Conservation (phyloP, 2,888 invertebrate species). For the Rhagophthalmus giganteus region DNA sequence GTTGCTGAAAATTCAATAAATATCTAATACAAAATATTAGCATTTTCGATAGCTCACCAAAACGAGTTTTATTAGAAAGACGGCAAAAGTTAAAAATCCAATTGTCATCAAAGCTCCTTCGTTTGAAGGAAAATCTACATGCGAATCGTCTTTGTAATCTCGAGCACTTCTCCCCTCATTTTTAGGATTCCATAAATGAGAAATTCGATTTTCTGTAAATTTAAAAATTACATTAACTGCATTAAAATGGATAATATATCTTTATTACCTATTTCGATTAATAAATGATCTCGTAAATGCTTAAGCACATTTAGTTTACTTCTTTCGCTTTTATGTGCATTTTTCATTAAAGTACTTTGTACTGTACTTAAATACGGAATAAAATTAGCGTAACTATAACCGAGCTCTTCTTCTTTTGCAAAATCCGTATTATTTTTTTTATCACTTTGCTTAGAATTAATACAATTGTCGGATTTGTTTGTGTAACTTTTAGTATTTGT, state of each 20-base stretch:
- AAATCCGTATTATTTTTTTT: too few species aligned
- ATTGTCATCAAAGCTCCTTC: constrained; percentile 82
- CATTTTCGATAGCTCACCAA: constrained; percentile 61
- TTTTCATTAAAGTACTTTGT: constrained; percentile 47
- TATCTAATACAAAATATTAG: neutral
- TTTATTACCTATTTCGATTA: constrained; percentile 71
- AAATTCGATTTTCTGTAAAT: constrained; percentile 39
- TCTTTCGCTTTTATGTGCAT: constrained; percentile 50
- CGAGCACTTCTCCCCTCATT: constrained; percentile 36
- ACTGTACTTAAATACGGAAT: constrained; percentile 32
- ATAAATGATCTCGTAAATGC: constrained; percentile 62
- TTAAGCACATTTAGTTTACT: constrained; percentile 64
- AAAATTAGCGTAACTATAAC: constrained; percentile 30
- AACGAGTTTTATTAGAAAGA: constrained; percentile 80
- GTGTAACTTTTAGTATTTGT: too few species aligned
- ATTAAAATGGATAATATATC: too few species aligned
- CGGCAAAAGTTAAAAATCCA: constrained; percentile 82
- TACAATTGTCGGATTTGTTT: too few species aligned
- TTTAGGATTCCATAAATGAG: constrained; percentile 33
- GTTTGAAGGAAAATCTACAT: constrained; percentile 76
- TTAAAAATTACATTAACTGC: too few species aligned
- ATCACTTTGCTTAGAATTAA: too few species aligned
- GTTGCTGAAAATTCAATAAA: neutral
- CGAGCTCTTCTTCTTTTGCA: constrained; percentile 14
- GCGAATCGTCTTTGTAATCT: constrained; percentile 47